These are phyloP conservation scores for Lasius platythorax DNA, from an alignment of 2,888 invertebrate species.

Conservation along the genomic window DNA sequence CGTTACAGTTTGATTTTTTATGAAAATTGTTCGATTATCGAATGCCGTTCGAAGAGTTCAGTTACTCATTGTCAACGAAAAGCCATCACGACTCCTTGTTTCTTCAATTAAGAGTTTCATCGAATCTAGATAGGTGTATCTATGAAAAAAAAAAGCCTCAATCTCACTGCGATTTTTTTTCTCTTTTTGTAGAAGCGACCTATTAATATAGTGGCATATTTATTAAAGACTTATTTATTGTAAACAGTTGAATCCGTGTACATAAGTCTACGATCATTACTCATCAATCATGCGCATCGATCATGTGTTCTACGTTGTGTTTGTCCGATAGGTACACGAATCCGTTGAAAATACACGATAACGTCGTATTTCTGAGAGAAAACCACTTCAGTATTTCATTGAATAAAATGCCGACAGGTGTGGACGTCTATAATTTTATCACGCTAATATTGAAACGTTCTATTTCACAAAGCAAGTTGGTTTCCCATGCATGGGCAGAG, in stretches of 20 bases:
- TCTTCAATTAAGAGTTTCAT: conserved; percentile 56
- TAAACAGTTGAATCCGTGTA: conserved; percentile 76
- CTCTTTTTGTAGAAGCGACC: conserved; percentile 65
- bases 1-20: background rate
- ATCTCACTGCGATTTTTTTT: conserved; percentile 69
- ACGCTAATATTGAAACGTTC: conserved; percentile 12
- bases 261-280: conserved; percentile 74
- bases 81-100: conserved; percentile 59
- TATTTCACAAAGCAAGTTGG: conserved; percentile 20
- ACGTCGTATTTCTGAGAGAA: conserved; percentile 4
- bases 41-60: background rate
- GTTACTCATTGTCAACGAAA: conserved; percentile 21
- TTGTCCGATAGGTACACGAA: conserved; percentile 66
- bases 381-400: background rate
- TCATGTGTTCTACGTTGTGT: conserved; percentile 74
- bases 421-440: background rate
- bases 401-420: conserved; percentile 7
- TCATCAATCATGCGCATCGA: conserved; percentile 73
- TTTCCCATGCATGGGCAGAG: conserved; percentile 61
- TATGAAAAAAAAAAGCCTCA: conserved; percentile 62
- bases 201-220: conserved; percentile 80
- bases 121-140: conserved; percentile 46
- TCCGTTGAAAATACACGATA: conserved; percentile 67
- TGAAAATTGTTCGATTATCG: conserved; percentile 8
- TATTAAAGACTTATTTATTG: conserved; percentile 82